Conservation (phyloP, 2,113 vertebrate species). For the Uropsilus gracilis region DNA sequence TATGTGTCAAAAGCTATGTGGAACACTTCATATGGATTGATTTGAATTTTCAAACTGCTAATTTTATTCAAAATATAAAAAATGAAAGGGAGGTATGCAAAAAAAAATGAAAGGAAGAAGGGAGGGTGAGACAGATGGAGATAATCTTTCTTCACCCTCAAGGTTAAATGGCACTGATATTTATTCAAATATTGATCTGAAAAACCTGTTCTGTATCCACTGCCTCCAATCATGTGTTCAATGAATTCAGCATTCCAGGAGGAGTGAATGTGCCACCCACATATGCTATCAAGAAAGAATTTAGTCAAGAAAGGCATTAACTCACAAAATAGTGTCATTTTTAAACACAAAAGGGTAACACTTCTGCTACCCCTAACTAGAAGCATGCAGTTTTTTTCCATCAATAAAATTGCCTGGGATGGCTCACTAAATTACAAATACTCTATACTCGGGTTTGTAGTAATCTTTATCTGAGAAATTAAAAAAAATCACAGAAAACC, state of each 20-base stretch:
- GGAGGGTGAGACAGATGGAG: neutral
- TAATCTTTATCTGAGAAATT: neutral
- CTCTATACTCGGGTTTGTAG: neutral
- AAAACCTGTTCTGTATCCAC: neutral
- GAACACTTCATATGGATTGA: neutral
- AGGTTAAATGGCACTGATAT: neutral
- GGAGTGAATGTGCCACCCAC: neutral
- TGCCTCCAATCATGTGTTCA: rapidly evolving
- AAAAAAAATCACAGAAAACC: neutral
- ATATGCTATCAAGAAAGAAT: too few relatives aligned
- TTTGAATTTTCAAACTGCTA: neutral
- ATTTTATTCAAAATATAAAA: neutral
- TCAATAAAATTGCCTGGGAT: neutral
- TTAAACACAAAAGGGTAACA: neutral
- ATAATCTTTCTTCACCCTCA: neutral
- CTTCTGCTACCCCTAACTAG: neutral
- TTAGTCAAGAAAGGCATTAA: neutral
- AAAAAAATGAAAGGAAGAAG: rapidly evolving
- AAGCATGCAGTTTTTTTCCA: neutral
- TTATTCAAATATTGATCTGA: neutral
- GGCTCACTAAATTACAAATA: neutral
- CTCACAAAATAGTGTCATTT: neutral
- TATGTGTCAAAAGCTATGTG: neutral
- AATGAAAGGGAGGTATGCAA: neutral
- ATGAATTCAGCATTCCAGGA: rapidly evolving